Percentiles rank a stretch among this genome's conserved stretches.
These are phyloP conservation scores for Himalopsyche phryganea DNA, from an alignment of 1,140 invertebrate species.

Conservation along the genomic window DNA sequence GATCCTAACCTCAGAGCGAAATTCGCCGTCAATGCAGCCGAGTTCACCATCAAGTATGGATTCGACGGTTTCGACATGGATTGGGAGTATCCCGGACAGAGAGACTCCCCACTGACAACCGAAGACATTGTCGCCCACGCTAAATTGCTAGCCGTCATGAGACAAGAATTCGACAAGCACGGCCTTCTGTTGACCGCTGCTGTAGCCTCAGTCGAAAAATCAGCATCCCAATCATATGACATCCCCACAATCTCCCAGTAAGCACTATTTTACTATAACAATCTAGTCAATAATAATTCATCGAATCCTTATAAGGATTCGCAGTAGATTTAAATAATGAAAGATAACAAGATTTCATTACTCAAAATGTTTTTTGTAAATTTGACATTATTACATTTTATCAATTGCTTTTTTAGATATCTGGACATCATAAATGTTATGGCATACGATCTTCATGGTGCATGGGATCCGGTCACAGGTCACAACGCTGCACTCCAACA, in stretches of 20 bases:
- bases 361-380: neutral
- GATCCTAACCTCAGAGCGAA: slow-evolving; percentile 48
- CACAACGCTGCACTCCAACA: slow-evolving; percentile 57
- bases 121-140: slow-evolving; percentile 52
- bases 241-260: slow-evolving; percentile 49
- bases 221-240: slow-evolving; percentile 59
- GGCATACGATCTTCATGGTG: slow-evolving; percentile 66
- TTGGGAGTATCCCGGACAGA: slow-evolving; percentile 74
- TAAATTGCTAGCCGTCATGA: slow-evolving; percentile 56
- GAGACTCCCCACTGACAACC: slow-evolving; percentile 56
- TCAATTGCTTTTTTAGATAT: slow-evolving; percentile 37
- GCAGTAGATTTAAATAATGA: too few relatives aligned
- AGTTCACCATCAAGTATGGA: slow-evolving; percentile 59
- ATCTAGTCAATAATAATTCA: too few relatives aligned
- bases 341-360: too few relatives aligned
- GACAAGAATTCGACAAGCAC: slow-evolving; percentile 53
- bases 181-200: slow-evolving; percentile 59
- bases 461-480: slow-evolving; percentile 58
- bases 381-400: neutral
- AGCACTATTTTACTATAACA: too few relatives aligned
- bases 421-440: slow-evolving; percentile 68
- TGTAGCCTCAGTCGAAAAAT: slow-evolving; percentile 54
- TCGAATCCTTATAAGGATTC: too few relatives aligned
- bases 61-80: slow-evolving; percentile 81
- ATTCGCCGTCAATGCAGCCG: slow-evolving; percentile 60